Evolutionary conservation across 2,888 invertebrate species (phyloP).

Genomic region (Athrips mouffetella): DNA sequence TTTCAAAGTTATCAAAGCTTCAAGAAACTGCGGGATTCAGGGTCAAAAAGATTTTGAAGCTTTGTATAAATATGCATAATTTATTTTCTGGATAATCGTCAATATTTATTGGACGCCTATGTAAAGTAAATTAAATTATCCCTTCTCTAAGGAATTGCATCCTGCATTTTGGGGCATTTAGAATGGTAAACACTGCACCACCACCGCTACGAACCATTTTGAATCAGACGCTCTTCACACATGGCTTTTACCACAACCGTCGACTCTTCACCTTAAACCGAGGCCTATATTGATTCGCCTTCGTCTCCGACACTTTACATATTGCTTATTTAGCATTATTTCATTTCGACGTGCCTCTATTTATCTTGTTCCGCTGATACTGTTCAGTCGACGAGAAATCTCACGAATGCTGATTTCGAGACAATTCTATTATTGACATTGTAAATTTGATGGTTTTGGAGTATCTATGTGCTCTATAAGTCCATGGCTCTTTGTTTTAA

Average conservation of each 20-base stretch:
- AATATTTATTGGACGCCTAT: too few species aligned
- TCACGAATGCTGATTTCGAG: conserved; percentile 23
- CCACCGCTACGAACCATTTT: neutral
- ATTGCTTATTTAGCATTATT: conserved; percentile 74
- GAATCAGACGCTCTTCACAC: conserved; percentile 6
- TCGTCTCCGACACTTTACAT: conserved; percentile 66
- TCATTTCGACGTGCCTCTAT: conserved; percentile 60
- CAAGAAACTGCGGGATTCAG: too few species aligned
- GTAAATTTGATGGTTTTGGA: conserved; percentile 9
- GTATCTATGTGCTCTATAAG: neutral
- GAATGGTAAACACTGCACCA: too few species aligned
- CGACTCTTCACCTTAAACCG: conserved; percentile 23
- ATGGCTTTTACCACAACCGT: conserved; percentile 22
- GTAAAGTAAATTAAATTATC: too few species aligned
- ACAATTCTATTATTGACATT: conserved; percentile 19
- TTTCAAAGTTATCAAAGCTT: too few species aligned
- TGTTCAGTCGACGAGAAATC: conserved; percentile 38
- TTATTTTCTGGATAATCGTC: too few species aligned
- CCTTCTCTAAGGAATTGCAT: too few species aligned
- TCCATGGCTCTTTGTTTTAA: too few species aligned
- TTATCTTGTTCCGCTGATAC: conserved; percentile 59
- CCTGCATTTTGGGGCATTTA: too few species aligned
- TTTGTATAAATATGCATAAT: too few species aligned
- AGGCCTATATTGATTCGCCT: conserved; percentile 56
- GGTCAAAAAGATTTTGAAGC: too few species aligned